phyloP scores from a whole-genome alignment of 2,888 invertebrate species.

The Cephalotes varians region DNA sequence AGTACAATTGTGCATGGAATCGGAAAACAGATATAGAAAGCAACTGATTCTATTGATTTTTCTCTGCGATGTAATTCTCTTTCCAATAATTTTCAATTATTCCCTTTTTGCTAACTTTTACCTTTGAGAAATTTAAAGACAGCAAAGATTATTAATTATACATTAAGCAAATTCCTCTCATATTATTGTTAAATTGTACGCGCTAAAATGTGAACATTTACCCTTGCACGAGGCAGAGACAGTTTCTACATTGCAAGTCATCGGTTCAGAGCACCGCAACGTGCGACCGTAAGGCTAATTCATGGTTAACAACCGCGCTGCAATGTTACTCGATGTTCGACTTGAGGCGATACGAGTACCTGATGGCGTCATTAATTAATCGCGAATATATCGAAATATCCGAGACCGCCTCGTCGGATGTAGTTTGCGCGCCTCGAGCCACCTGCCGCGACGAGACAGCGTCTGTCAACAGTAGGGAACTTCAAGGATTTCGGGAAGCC shows the following conservation, averaged over 20 bases:
- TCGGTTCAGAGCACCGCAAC: conserved; percentile 30
- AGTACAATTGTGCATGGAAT: not conserved
- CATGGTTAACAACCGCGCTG: conserved; percentile 36
- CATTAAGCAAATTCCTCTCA: not conserved
- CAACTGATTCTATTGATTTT: not conserved
- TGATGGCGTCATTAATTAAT: conserved; percentile 71
- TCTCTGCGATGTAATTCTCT: not conserved
- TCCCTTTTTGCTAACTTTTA: not conserved
- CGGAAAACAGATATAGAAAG: not conserved
- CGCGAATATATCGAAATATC: conserved; percentile 72
- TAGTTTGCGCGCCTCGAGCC: conserved; percentile 69
- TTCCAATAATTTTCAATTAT: conserved; percentile 28
- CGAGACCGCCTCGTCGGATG: conserved; percentile 68
- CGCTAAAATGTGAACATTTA: not conserved
- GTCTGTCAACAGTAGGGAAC: conserved; percentile 72
- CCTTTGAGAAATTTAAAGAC: not conserved
- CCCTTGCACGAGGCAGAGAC: not conserved
- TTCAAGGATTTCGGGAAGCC: conserved; percentile 75
- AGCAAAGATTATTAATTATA: conserved; percentile 6
- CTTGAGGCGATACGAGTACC: conserved; percentile 44
- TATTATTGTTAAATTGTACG: conserved; percentile 12
- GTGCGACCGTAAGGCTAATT: conserved; percentile 36
- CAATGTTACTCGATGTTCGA: conserved; percentile 36
- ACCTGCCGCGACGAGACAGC: conserved; percentile 64
- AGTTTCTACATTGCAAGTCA: not conserved